Evolutionary conservation across 2,888 invertebrate species (phyloP).

Genomic region (Frankliniella fusca): DNA sequence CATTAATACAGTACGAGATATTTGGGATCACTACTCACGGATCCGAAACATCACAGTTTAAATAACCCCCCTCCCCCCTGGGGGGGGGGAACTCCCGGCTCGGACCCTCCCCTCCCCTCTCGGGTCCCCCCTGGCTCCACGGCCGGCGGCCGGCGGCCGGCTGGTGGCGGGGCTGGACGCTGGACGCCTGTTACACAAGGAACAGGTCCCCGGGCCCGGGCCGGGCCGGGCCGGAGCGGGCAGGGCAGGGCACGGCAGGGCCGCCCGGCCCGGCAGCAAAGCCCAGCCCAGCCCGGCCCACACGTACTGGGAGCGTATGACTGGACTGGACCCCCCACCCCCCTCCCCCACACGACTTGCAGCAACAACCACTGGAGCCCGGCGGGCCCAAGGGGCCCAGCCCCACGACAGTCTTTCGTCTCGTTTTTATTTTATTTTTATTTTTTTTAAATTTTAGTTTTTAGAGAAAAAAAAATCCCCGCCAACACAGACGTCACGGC

Average conservation of each 20-base stretch:
- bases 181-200: conserved; percentile 12
- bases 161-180: background rate
- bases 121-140: too few relatives aligned
- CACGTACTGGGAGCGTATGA: too few relatives aligned
- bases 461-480: background rate
- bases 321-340: too few relatives aligned
- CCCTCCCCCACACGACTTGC: too few relatives aligned
- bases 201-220: background rate
- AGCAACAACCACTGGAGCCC: too few relatives aligned
- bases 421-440: conserved; percentile 12
- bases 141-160: background rate
- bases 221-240: background rate
- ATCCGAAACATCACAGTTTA: conserved; percentile 25
- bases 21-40: background rate
- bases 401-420: conserved; percentile 21
- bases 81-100: too few relatives aligned
- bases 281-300: too few relatives aligned
- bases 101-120: too few relatives aligned
- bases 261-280: background rate
- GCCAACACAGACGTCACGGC: too few relatives aligned
- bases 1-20: conserved; percentile 23
- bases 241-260: background rate
- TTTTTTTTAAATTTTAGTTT: background rate
- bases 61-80: background rate
- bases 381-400: background rate